Evolutionary conservation across 2,888 invertebrate species (phyloP), one percentile per base, ranked within the genome.

Genomic region (Drosophila setosimentum): DNA sequence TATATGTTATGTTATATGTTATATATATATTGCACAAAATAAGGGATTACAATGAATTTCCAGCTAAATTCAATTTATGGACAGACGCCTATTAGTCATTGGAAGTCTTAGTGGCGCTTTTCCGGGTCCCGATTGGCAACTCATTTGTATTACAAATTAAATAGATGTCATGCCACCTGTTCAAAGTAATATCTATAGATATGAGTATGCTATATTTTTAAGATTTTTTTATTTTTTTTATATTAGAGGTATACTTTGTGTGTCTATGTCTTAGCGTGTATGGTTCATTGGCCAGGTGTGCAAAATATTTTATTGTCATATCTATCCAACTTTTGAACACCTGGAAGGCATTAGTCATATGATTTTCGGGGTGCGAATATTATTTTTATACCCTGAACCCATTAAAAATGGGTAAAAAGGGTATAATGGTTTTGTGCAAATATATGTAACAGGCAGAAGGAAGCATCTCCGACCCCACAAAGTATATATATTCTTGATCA

Each of bases 281-380:
- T 80, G 62, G 58, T 59, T 68, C 69, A 60, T 80, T 69, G 53
- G 63, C 71, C 76, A 80, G 81, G 77, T 77, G 77, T 80, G 80
- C 77, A 76, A 66, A 70, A 76, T 61, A 63, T 70, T 51, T 53
- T 64, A 33, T 54, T 54, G 70, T 67, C 64, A 65, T 68, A 68
- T 67, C 58, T 66, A 54, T 27, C 45, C 18, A 21, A 50, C 30
- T 24, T 18, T 57, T 53, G 63, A 82, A 79, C 79, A 79, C 79
- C 79, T 79, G 79, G 60, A 66, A 66, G 40, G 49, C 50, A 73
- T 79, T 79, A 82, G 78, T 79, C 79, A 79, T 79, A 66, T 63
- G 67, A 59, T 55, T 68, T 62, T 65, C 53, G 49, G 33, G 60
- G 78, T 81, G 49, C 79, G 68, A 82, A 79, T 74, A 67, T 76